A percentile compares a stretch with the other conserved stretches of the same genome.
These are phyloP conservation scores for Progne subis DNA, from an alignment of 2,113 vertebrate genomes.

Conservation along the genomic window DNA sequence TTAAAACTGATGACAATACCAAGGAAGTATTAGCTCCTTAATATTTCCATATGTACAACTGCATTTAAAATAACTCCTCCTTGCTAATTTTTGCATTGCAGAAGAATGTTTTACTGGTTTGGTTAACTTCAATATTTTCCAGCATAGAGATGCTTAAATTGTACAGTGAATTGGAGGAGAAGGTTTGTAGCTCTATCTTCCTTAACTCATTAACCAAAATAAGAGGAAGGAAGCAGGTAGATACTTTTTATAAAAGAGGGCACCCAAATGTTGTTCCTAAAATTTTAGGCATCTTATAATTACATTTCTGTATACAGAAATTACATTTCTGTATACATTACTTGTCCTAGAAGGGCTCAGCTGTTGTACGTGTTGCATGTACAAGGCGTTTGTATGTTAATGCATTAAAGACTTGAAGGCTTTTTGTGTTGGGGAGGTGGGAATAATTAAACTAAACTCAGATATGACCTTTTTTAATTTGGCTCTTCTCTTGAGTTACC, in stretches of 20 bases:
- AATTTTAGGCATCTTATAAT: constrained; percentile 56
- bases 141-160: not conserved
- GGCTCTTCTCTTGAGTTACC: not conserved
- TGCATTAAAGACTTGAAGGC: constrained; percentile 11
- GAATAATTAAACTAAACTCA: not conserved
- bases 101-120: not conserved
- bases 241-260: constrained; percentile 69
- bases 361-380: constrained; percentile 47
- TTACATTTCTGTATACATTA: constrained; percentile 62
- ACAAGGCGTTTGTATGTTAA: constrained; percentile 37
- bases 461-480: not conserved
- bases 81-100: not conserved
- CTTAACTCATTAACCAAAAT: constrained; percentile 32
- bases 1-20: not conserved
- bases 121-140: not conserved
- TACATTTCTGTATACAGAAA: constrained; percentile 60
- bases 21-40: not conserved
- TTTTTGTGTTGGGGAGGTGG: not conserved
- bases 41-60: not conserved
- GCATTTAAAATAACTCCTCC: constrained; percentile 2
- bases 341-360: constrained; percentile 58
- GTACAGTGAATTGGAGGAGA: not conserved
- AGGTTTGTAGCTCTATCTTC: constrained; percentile 38
- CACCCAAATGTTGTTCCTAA: constrained; percentile 60
- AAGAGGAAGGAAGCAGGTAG: constrained; percentile 31